Evolutionary conservation across 2,797 vertebrate species (phyloP).

Genomic region (Furcifer pardalis): DNA sequence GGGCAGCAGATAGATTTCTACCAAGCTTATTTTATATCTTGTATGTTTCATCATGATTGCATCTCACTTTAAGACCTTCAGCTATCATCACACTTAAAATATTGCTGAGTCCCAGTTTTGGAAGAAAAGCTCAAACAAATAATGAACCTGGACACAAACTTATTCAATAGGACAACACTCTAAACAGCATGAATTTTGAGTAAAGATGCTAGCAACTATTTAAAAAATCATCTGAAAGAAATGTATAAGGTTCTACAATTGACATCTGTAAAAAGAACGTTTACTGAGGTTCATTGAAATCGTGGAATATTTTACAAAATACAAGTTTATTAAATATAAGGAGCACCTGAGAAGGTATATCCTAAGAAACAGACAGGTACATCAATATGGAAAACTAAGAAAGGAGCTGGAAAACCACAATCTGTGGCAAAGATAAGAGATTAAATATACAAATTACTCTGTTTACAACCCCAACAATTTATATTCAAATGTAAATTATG

Average conservation of each 20-base stretch:
- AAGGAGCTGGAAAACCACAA: not conserved
- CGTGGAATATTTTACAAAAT: slow-evolving; percentile 52
- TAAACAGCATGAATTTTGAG: slow-evolving; percentile 53
- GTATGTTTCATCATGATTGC: not conserved
- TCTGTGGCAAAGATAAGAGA: not conserved
- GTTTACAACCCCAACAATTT: not conserved
- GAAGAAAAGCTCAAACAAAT: not conserved
- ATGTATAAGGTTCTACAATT: slow-evolving; percentile 66
- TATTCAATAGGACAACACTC: slow-evolving; percentile 56
- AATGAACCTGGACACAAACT: not conserved
- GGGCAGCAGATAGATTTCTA: not conserved
- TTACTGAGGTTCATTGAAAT: slow-evolving; percentile 65
- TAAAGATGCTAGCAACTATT: slow-evolving; percentile 62
- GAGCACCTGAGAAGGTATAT: no score
- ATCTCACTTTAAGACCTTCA: not conserved
- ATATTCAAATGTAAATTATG: not conserved
- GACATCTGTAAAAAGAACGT: slow-evolving; percentile 65
- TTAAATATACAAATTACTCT: not conserved
- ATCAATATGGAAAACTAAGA: not conserved
- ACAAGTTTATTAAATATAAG: slow-evolving; percentile 3
- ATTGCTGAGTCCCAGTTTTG: no score
- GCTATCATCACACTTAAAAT: not conserved
- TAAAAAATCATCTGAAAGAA: slow-evolving; percentile 66
- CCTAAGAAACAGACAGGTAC: not conserved
- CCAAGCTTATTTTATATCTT: not conserved